Evolutionary conservation across 2,888 invertebrate genomes (phyloP), one percentile per base, ranked within the genome.

Genomic region (Sarcophaga variegata): DNA sequence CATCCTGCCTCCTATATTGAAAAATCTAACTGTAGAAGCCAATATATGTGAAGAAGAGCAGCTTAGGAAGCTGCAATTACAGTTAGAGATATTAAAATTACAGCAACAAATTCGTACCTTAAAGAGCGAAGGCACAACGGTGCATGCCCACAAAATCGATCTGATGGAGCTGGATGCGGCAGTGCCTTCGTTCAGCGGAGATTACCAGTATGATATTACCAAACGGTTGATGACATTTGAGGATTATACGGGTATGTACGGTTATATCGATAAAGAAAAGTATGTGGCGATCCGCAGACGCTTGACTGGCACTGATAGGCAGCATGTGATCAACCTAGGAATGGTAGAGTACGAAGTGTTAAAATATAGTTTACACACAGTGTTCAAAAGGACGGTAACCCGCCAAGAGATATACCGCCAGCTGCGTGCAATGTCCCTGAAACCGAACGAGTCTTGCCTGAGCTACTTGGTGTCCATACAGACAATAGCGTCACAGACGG

Each of bases 211-310:
- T 20, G 81, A 81, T 22, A 47, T 81, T 17, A 4, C 12, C 25
- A 81, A 81, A n/a, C 77, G 81, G 81, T 27, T 85, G 12, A 20
- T 54, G 2, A 76, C 77, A 60, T 84, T 84, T n/a, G 84, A 84
- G 20, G 74, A 83, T 6, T 83, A 83, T 49, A 14, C 79, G 11
- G 67, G 47, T 17, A 74, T 64, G 17, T 83, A 74, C 22, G 62
- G 47, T 14, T 75, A 70, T 47, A 75, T 37, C 12, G 59, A 77
- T n/a, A 77, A 77, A 67, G 77, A 77, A 45, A 77, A 77, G 14
- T 59, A 67, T 12, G 67, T 60, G 12, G 54, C 37, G 10, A 67
- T 77, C 60, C 77, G 77, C 22, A 66, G 67, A 11, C 49, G 59
- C 60, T 37, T 70, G n/a, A 49, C 62, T 3, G 47, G 71, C 37